Evolutionary conservation across 2,888 invertebrate genomes (phyloP).

Genomic region (Cephalotes varians): DNA sequence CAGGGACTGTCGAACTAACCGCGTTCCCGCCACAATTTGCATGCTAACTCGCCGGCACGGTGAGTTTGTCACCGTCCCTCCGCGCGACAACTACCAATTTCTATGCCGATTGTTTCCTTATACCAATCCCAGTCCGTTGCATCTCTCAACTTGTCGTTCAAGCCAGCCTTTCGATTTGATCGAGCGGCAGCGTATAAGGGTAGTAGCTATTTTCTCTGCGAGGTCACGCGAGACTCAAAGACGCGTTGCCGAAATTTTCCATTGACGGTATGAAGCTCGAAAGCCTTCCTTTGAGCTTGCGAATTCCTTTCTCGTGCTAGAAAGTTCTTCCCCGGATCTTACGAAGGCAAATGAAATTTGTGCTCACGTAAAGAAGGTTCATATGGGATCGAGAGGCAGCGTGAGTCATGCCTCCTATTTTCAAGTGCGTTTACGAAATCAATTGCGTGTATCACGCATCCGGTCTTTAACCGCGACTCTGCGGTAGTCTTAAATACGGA

Average conservation of each 20-base stretch:
- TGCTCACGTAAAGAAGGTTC: background rate
- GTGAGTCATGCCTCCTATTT: constrained; percentile 66
- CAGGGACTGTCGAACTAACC: constrained; percentile 59
- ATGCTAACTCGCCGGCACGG: constrained; percentile 69
- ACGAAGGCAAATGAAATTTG: background rate
- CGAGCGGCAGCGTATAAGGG: background rate
- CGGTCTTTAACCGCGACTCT: constrained; percentile 60
- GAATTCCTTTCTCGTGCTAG: background rate
- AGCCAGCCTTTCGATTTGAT: constrained; percentile 34
- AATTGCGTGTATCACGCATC: constrained; percentile 75
- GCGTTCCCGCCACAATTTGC: constrained; percentile 70
- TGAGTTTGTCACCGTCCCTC: constrained; percentile 56
- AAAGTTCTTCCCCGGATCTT: background rate
- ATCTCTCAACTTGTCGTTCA: constrained; percentile 38
- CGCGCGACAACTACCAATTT: constrained; percentile 76
- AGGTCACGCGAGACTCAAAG: constrained; percentile 6
- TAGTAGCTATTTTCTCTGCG: constrained; percentile 2
- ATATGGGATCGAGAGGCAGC: background rate
- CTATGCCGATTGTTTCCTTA: constrained; percentile 81
- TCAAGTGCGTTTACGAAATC: constrained; percentile 71
- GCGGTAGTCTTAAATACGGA: constrained; percentile 60
- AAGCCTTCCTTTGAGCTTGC: constrained; percentile 6
- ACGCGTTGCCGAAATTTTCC: constrained; percentile 13
- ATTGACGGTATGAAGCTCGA: background rate
- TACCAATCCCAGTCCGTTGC: constrained; percentile 65